Evolutionary conservation across 2,797 vertebrate species (phyloP), one percentile per base, ranked within the genome.

Genomic region (Pygocentrus nattereri): DNA sequence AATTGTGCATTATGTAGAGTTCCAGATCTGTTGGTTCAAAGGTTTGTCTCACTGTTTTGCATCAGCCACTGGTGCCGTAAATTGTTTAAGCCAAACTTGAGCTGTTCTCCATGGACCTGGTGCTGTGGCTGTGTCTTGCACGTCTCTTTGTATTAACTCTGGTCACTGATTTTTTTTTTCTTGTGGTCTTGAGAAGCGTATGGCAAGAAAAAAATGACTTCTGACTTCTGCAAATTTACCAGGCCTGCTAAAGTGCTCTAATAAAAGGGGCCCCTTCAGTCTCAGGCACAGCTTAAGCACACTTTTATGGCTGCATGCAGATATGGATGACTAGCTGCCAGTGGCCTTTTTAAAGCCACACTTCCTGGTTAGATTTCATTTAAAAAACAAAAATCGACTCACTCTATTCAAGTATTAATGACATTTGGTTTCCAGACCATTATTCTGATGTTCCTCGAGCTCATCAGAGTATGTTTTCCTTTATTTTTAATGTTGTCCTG

Each of bases 61-160:
- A 70, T 82, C 68, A 80, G 47, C 76, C 80, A 54, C 75, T 73
- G 68, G 44, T 80, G 54, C 75, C 81, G 75, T 76, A 83, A 78
- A 67, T 73, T 58, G 75, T 78, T 73, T 59, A 23, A 80, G 85
- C 79, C 85, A 85, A 84, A 85, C 79, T 74, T 78, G 76, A 85
- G 75, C 74, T 75, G 70, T 87, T 86, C 81, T 84, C 88, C 84
- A 68, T 82, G 85, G 77, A 61, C 80, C 82, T 74, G 78, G 69
- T 78, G 54, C 83, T 76, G 78, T 83, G 80, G 50, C 64, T 59
- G 74, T 83, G 80, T 79, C 38, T 61, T 70, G 61, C 56, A 50
- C 75, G 86, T 88, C 87, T 87, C 78, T 82, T 87, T 81, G 81
- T 82, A 90, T 88, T 86, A 88, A 81, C 79, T 81, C 73, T 58